phyloP scores from a whole-genome alignment of 2,113 vertebrate genomes.

The Hypanus sabinus region DNA sequence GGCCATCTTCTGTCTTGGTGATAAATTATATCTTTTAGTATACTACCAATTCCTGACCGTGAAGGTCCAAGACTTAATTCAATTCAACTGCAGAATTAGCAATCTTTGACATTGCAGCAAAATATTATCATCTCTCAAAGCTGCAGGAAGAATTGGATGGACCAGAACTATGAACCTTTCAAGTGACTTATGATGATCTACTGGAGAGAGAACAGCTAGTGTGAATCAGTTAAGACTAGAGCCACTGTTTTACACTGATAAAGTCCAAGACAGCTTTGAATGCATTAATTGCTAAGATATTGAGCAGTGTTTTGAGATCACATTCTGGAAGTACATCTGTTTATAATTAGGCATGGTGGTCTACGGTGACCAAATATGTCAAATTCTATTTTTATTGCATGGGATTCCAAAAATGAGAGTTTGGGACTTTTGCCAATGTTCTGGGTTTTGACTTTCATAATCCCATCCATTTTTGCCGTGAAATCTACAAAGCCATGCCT shows the following conservation, averaged over 20 bases:
- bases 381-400: slow-evolving; percentile 32
- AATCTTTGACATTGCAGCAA: neutral
- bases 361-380: slow-evolving; percentile 33
- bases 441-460: neutral
- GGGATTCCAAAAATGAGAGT: slow-evolving; percentile 29
- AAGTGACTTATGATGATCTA: neutral
- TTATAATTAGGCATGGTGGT: slow-evolving; percentile 18
- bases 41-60: neutral
- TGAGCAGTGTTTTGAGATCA: slow-evolving; percentile 22
- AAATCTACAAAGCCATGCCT: neutral
- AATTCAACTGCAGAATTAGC: neutral
- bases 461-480: slow-evolving; percentile 10
- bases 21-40: neutral
- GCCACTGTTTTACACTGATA: neutral
- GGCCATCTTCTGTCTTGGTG: neutral
- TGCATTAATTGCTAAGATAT: slow-evolving; percentile 4
- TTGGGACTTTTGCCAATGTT: slow-evolving; percentile 18
- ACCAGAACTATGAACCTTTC: neutral
- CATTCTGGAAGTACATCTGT: slow-evolving; percentile 26
- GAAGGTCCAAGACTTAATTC: neutral
- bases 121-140: neutral
- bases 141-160: neutral
- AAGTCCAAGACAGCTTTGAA: neutral
- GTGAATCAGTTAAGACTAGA: neutral
- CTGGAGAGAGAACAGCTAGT: neutral